Percentiles rank a stretch among this genome's conserved stretches.
These are phyloP conservation scores for Pionites leucogaster DNA, from an alignment of 2,113 vertebrate species.

Conservation along the genomic window DNA sequence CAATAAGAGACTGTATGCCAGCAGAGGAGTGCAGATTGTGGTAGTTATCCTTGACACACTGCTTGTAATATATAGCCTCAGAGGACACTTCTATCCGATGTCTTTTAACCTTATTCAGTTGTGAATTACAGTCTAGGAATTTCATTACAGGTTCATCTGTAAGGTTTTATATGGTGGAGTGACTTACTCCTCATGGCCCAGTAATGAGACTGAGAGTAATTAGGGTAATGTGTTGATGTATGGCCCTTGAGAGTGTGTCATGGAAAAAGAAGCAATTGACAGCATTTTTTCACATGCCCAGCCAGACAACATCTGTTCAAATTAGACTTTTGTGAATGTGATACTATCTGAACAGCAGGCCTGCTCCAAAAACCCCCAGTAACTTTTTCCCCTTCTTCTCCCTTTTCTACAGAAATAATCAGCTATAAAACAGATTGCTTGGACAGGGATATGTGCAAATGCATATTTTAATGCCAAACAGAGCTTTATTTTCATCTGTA, in stretches of 20 bases:
- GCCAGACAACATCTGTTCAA: conserved; percentile 38
- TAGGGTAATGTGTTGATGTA: neutral
- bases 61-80: neutral
- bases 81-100: neutral
- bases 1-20: neutral
- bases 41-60: neutral
- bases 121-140: neutral
- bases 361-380: neutral
- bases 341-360: conserved; percentile 1
- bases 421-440: neutral
- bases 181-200: neutral
- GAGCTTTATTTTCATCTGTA: neutral
- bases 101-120: neutral
- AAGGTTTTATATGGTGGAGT: neutral
- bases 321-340: conserved; percentile 35
- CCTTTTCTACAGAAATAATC: neutral
- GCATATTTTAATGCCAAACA: neutral
- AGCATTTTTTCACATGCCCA: conserved; percentile 10
- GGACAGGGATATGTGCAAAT: neutral
- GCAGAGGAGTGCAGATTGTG: neutral
- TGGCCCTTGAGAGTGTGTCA: neutral
- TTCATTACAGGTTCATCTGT: neutral
- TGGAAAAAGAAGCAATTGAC: neutral
- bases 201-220: neutral
- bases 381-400: neutral